Evolutionary conservation across 2,797 vertebrate genomes (phyloP).

Genomic region (Caiman crocodilus): DNA sequence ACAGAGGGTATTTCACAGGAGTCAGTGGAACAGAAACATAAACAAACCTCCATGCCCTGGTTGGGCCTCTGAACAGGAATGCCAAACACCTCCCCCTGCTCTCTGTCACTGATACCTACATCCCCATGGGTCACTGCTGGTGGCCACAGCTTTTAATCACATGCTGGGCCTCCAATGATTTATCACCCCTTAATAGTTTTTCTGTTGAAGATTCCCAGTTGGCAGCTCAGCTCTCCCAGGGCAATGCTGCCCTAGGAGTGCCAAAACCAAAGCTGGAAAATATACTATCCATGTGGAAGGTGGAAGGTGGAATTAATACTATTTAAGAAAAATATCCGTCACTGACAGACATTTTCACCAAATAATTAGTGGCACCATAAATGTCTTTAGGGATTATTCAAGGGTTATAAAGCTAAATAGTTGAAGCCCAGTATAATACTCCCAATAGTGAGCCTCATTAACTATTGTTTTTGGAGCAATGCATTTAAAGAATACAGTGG

Average conservation of each 20-base stretch:
- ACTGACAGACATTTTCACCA: background rate
- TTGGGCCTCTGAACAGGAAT: constrained; percentile 62
- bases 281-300: background rate
- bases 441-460: background rate
- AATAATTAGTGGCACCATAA: constrained; percentile 28
- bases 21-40: constrained; percentile 74
- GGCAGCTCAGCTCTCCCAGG: background rate
- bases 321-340: constrained; percentile 30
- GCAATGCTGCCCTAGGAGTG: background rate
- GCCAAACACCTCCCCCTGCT: constrained; percentile 63
- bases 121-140: constrained; percentile 68
- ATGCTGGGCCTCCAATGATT: constrained; percentile 68
- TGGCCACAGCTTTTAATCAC: constrained; percentile 71
- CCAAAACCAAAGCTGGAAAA: constrained; percentile 38
- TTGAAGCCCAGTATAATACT: background rate
- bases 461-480: background rate
- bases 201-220: constrained; percentile 67
- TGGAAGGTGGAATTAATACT: background rate
- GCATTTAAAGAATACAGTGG: background rate
- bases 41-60: constrained; percentile 62
- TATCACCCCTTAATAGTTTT: constrained; percentile 69
- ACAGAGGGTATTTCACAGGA: constrained; percentile 75
- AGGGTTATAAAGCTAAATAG: constrained; percentile 33
- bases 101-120: constrained; percentile 69
- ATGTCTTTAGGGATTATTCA: constrained; percentile 23